Conservation (phyloP, 2,113 vertebrate genomes). For the Peromyscus polionotus region DNA sequence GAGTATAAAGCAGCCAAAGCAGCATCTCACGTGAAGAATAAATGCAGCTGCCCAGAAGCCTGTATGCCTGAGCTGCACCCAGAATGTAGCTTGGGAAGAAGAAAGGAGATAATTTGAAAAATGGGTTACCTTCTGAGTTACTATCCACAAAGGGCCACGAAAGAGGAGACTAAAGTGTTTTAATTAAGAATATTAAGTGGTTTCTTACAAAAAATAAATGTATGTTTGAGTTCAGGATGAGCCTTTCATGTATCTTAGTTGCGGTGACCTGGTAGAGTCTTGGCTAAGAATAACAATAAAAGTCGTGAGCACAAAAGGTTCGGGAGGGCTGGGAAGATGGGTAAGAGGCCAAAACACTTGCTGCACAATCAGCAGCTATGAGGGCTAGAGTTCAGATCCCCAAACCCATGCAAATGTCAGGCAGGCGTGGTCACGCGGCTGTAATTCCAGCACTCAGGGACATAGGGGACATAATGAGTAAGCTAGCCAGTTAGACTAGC, state of each 20-base stretch:
- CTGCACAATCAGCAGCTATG: neutral
- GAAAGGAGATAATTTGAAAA: neutral
- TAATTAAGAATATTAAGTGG: conserved; percentile 1
- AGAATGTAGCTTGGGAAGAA: neutral
- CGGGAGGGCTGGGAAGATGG: neutral
- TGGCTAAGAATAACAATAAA: neutral
- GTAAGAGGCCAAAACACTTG: neutral
- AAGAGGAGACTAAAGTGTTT: conserved; percentile 14
- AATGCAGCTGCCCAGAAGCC: rapidly evolving
- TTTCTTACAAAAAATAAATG: conserved; percentile 6
- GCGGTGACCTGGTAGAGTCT: neutral
- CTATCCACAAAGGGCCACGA: neutral
- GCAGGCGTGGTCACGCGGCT: neutral
- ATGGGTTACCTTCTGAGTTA: neutral
- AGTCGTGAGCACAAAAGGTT: neutral
- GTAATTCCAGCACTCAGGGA: neutral
- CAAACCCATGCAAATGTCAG: neutral
- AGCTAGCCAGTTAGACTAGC: neutral
- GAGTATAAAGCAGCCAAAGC: neutral
- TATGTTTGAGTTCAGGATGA: neutral
- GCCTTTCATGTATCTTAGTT: neutral
- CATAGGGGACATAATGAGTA: neutral
- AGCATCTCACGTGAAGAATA: no score
- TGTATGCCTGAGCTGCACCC: neutral
- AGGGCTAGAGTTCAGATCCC: neutral